Evolutionary conservation across 2,113 vertebrate species (phyloP), one percentile per base, ranked within the genome.

Genomic region (Dolichotis patagonum): DNA sequence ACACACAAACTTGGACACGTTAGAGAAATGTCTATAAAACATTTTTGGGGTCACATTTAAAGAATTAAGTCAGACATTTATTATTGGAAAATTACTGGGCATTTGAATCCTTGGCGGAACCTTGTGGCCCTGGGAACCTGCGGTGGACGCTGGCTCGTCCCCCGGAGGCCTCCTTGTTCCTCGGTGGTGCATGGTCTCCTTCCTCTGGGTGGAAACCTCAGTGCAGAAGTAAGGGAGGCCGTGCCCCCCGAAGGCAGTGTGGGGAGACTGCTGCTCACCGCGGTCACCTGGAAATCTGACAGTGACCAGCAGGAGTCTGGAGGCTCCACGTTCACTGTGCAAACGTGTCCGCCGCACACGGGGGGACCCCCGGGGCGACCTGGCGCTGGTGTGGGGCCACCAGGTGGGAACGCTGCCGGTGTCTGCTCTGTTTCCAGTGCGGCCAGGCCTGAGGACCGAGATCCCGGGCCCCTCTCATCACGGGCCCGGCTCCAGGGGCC

Each of bases 101-200:
- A 41, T 93, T 80, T 60, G 35, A 46, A 43, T 35, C n/a, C 80
- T 65, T 62, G 30, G 46, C 30, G 77, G 3, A 85, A n/a, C 28
- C 32, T 58, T 52, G 5, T 1, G 16, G 71, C 4, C 62, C 35
- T 19, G 2, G 2, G 38, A 35, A 30, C 0, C 16, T 73, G n/a
- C 13, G 35, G 52, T 52, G 14, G 35, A 3, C 19, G 20, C 3
- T 14, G 0, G 46, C 12, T 11, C 14, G 24, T 9, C 1, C 5
- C n/a, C 10, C 0, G 0, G 19, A 41, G 19, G 38, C 9, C 1
- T 1, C 60, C 43, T 2, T 0, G 0, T 52, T 0, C 1, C 6
- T 38, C 20, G 4, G 0, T 9, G 82, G 24, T 35, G 2, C 0
- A 3, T 3, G 3, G 16, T 41, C 38, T 63, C 54, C 17, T 16